These are phyloP conservation scores for Pheosia gnoma DNA, from an alignment of 2,888 invertebrate species.

Conservation along the genomic window DNA sequence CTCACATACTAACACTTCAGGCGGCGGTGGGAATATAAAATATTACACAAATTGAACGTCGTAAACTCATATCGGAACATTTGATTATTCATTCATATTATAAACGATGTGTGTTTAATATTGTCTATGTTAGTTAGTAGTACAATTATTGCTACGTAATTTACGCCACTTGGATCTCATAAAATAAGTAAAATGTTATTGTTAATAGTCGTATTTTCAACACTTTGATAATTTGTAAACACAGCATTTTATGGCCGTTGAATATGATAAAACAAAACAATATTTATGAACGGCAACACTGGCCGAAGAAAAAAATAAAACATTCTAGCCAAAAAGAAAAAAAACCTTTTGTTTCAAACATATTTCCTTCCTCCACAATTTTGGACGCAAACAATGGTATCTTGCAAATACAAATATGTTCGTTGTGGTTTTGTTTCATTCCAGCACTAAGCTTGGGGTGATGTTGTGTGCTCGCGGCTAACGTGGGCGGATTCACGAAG, in stretches of 20 bases:
- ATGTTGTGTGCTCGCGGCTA: conserved; percentile 54
- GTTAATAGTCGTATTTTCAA: conserved; percentile 8
- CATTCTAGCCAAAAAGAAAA: neutral
- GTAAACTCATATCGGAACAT: conserved; percentile 44
- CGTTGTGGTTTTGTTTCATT: conserved; percentile 41
- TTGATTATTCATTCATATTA: conserved; percentile 49
- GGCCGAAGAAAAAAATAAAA: too few relatives aligned
- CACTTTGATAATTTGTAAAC: neutral
- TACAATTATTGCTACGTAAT: conserved; percentile 32
- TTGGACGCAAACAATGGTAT: conserved; percentile 38
- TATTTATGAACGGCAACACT: too few relatives aligned
- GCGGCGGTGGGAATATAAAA: conserved; percentile 62
- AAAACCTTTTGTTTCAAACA: neutral
- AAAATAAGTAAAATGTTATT: conserved; percentile 29
- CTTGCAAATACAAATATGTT: conserved; percentile 36
- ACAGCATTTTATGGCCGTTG: neutral
- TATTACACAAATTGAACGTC: conserved; percentile 37
- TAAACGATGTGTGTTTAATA: conserved; percentile 53
- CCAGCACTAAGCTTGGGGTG: conserved; percentile 59
- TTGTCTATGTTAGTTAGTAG: conserved; percentile 39
- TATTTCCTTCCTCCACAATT: conserved; percentile 21
- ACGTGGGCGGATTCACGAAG: conserved; percentile 70
- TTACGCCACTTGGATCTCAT: conserved; percentile 27
- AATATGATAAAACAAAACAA: neutral
- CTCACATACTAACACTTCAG: conserved; percentile 54